These are phyloP conservation scores for Pardosa pseudoannulata DNA, from an alignment of 2,888 invertebrate species.

Conservation along the genomic window DNA sequence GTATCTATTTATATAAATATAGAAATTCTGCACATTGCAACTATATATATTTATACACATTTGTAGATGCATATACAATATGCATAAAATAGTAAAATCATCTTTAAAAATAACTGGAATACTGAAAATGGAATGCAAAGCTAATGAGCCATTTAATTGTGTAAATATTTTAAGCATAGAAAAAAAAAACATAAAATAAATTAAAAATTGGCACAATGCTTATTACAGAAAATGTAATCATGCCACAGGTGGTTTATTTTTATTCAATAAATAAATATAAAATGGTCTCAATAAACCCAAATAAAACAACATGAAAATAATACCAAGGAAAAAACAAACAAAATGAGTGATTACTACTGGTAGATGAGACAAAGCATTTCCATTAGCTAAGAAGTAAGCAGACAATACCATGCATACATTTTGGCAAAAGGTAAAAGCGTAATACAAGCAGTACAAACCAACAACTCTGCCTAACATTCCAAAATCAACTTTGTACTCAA, in stretches of 20 bases:
- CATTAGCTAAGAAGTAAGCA: slow-evolving; percentile 52
- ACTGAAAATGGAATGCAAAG: slow-evolving; percentile 13
- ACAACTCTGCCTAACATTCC: slow-evolving; percentile 55
- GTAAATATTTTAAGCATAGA: neutral
- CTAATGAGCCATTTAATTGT: neutral
- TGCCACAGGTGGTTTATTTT: slow-evolving; percentile 22
- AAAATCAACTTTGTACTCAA: slow-evolving; percentile 70
- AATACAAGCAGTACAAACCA: slow-evolving; percentile 58
- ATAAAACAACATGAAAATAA: slow-evolving; percentile 68
- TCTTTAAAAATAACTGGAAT: neutral
- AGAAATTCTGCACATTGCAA: too few species aligned
- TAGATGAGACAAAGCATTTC: slow-evolving; percentile 25
- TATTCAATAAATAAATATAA: slow-evolving; percentile 48
- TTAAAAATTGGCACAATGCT: slow-evolving; percentile 35
- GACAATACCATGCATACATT: slow-evolving; percentile 67
- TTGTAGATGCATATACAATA: too few species aligned
- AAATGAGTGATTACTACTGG: slow-evolving; percentile 62
- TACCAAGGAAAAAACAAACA: slow-evolving; percentile 48
- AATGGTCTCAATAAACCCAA: slow-evolving; percentile 69
- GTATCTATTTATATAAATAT: too few species aligned
- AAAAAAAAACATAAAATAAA: slow-evolving; percentile 18
- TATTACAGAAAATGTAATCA: slow-evolving; percentile 26
- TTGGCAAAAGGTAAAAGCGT: slow-evolving; percentile 65
- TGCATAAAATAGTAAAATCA: too few species aligned
- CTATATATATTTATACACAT: too few species aligned